Evolutionary conservation across 2,797 vertebrate species (phyloP).

Genomic region (Clamator glandarius): DNA sequence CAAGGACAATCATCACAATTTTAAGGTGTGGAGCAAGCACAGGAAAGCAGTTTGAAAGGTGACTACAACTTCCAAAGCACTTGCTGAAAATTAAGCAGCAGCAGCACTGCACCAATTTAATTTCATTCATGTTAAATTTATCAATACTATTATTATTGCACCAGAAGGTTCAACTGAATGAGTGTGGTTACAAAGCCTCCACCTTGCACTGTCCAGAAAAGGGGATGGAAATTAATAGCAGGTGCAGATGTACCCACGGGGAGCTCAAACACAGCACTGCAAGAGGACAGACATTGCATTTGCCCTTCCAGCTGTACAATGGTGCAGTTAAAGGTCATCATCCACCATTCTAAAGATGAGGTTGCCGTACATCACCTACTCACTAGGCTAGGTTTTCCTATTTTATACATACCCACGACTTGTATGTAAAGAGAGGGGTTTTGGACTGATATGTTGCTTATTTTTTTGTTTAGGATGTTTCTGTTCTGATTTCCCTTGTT

Average conservation of each 20-base stretch:
- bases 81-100: neutral
- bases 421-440: constrained; percentile 70
- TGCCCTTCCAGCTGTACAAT: neutral
- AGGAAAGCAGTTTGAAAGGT: neutral
- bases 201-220: neutral
- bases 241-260: neutral
- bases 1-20: neutral
- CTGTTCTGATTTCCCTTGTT: constrained; percentile 71
- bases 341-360: neutral
- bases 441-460: constrained; percentile 67
- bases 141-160: neutral
- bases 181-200: neutral
- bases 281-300: neutral
- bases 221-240: neutral
- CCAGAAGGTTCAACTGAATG: neutral
- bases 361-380: constrained; percentile 9
- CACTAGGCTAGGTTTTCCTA: constrained; percentile 22
- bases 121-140: neutral
- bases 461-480: constrained; percentile 74
- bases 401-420: constrained; percentile 76
- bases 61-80: neutral
- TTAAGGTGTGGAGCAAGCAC: neutral
- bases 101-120: neutral
- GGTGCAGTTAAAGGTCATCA: neutral
- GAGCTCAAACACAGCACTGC: neutral